These are phyloP conservation scores for Leptopilina syphax DNA, from an alignment of 2,888 invertebrate species.

Conservation along the genomic window DNA sequence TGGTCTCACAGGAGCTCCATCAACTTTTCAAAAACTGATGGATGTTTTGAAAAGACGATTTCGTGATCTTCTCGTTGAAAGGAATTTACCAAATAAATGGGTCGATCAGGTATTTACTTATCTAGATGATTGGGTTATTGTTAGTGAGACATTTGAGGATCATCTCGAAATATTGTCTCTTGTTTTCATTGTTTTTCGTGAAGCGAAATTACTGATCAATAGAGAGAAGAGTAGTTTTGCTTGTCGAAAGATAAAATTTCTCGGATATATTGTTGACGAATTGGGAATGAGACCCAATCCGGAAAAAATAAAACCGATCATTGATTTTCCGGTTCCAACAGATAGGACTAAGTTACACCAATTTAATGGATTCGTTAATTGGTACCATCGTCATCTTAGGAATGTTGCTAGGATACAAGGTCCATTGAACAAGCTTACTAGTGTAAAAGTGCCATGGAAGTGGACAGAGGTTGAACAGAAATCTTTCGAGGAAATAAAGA, in stretches of 20 bases:
- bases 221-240: conserved; percentile 50
- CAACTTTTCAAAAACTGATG: too few relatives aligned
- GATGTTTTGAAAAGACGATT: too few relatives aligned
- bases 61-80: too few relatives aligned
- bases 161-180: conserved; percentile 40
- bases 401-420: conserved; percentile 43
- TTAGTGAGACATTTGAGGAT: conserved; percentile 45
- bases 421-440: conserved; percentile 40
- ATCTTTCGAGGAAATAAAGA: conserved; percentile 48
- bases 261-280: conserved; percentile 43
- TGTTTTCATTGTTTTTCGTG: conserved; percentile 44
- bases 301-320: not conserved
- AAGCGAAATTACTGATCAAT: conserved; percentile 43
- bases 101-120: conserved; percentile 42
- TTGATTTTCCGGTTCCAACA: not conserved
- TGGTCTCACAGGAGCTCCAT: conserved; percentile 34
- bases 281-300: not conserved
- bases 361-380: conserved; percentile 50
- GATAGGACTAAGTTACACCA: conserved; percentile 30
- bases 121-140: conserved; percentile 51
- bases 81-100: too few relatives aligned
- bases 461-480: conserved; percentile 50
- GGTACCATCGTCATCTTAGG: conserved; percentile 53
- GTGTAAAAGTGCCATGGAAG: conserved; percentile 47
- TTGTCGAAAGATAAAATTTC: conserved; percentile 40